phyloP scores from a whole-genome alignment of 2,888 invertebrate species.

The Hirtodrosophila histrioides region DNA sequence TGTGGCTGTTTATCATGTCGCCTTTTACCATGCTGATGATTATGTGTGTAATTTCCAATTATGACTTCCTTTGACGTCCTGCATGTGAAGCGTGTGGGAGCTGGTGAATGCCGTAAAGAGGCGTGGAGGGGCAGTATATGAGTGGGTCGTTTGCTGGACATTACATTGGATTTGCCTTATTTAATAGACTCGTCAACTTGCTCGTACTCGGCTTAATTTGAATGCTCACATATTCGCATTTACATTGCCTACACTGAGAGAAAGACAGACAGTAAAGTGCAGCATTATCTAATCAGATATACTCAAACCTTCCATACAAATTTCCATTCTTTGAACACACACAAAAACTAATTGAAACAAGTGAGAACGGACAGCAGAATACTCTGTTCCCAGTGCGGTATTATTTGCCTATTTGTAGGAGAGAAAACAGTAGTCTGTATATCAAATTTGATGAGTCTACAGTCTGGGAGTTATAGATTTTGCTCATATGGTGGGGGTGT shows the following conservation, averaged over 20 bases:
- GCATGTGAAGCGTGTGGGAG: neutral
- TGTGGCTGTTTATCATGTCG: conserved; percentile 20
- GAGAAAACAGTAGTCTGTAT: no score
- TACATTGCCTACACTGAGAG: neutral
- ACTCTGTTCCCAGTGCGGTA: no score
- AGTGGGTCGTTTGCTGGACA: conserved; percentile 2
- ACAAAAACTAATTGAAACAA: no score
- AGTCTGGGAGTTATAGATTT: no score
- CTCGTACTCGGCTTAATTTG: conserved; percentile 26
- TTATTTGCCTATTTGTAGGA: no score
- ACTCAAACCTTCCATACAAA: no score
- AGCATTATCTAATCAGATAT: no score
- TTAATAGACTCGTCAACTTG: conserved; percentile 51
- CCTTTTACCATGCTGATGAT: conserved; percentile 44
- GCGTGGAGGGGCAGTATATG: neutral
- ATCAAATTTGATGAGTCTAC: no score
- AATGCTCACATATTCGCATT: conserved; percentile 33
- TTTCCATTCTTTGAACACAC: no score
- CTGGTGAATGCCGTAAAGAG: neutral
- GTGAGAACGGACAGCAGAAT: no score
- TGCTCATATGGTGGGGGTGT: no score
- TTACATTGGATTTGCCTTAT: conserved; percentile 18
- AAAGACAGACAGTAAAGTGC: no score
- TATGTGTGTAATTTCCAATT: conserved; percentile 76
- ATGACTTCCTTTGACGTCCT: conserved; percentile 63